These are phyloP conservation scores for Sternotherus odoratus DNA, from an alignment of 2,797 vertebrate species.

Conservation along the genomic window DNA sequence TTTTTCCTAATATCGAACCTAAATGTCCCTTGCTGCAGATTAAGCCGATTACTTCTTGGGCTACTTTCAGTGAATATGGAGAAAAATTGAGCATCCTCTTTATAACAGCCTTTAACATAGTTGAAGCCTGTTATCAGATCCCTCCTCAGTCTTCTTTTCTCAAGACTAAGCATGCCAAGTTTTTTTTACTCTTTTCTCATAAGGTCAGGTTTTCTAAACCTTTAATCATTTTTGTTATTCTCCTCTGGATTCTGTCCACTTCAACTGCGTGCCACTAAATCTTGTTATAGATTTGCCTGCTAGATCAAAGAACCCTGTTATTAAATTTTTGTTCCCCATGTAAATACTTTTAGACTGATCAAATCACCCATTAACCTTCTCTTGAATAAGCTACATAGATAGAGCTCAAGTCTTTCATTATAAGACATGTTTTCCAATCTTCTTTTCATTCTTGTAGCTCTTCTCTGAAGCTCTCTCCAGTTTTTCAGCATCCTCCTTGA, in stretches of 20 bases:
- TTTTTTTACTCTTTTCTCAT: not conserved
- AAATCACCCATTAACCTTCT: not conserved
- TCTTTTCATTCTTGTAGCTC: not conserved
- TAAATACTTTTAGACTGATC: not conserved
- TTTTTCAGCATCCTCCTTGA: not conserved
- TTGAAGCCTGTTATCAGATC: not conserved
- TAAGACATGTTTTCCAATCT: not conserved
- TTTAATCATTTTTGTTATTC: not conserved
- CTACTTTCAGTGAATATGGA: not conserved
- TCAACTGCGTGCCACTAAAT: not conserved
- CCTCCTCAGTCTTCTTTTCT: not conserved
- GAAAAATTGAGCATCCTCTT: not conserved
- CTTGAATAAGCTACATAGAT: not conserved
- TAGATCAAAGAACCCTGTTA: not conserved
- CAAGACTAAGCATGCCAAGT: not conserved
- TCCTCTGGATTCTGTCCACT: not conserved
- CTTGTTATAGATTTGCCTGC: not conserved
- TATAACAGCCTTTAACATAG: not conserved
- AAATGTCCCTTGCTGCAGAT: not conserved
- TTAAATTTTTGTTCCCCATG: not conserved
- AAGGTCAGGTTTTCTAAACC: not conserved
- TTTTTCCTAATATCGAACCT: not conserved
- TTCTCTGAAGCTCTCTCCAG: not conserved
- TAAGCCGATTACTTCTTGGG: not conserved
- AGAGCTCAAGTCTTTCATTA: not conserved